Evolutionary conservation across 2,113 vertebrate species (phyloP).

Genomic region (Centropristis striata): DNA sequence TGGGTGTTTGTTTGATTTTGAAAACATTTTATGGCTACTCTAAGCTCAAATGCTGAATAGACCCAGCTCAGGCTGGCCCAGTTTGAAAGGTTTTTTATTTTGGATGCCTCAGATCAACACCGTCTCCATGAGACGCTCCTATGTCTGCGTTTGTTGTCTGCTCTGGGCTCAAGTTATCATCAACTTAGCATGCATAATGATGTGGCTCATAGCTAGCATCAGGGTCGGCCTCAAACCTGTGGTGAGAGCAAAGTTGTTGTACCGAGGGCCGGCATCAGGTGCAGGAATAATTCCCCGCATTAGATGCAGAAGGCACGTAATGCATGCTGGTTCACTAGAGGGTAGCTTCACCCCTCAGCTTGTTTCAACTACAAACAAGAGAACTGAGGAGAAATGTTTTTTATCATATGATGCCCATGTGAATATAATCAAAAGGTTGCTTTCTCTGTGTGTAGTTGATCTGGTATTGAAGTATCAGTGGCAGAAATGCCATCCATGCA

Average conservation of each 20-base stretch:
- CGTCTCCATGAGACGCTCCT: slow-evolving; percentile 16
- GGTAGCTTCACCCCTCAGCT: slow-evolving; percentile 21
- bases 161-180: background rate
- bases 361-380: slow-evolving; percentile 65
- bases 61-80: slow-evolving; percentile 19
- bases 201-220: background rate
- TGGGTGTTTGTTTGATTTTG: slow-evolving; percentile 59
- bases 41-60: slow-evolving; percentile 35
- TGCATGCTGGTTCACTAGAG: slow-evolving; percentile 20
- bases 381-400: slow-evolving; percentile 4
- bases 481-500: background rate
- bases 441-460: slow-evolving; percentile 8
- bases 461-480: background rate
- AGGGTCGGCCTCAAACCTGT: background rate
- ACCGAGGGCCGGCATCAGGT: slow-evolving; percentile 2
- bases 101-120: slow-evolving; percentile 22
- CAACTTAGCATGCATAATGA: slow-evolving; percentile 11
- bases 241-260: background rate
- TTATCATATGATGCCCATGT: slow-evolving; percentile 35
- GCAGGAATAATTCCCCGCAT: slow-evolving; percentile 38
- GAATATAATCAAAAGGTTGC: slow-evolving; percentile 11
- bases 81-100: slow-evolving; percentile 43
- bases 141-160: slow-evolving; percentile 13
- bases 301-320: slow-evolving; percentile 24
- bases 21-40: slow-evolving; percentile 45